phyloP scores from a whole-genome alignment of 1,140 invertebrate species.

The Cydia pomonella region DNA sequence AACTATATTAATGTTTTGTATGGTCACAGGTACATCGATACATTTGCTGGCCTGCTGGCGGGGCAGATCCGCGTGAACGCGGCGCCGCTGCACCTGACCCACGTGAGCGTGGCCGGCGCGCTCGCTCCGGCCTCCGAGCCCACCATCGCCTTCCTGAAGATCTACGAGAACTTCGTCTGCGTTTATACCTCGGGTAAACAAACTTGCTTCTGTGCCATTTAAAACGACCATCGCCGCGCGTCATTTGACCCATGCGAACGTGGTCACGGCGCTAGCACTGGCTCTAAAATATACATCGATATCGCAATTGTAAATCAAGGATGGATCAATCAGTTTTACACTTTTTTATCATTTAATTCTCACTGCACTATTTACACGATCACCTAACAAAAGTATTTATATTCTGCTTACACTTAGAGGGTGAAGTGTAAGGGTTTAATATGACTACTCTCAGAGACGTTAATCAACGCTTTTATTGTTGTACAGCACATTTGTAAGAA shows the following conservation, averaged over 20 bases:
- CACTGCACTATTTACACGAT: neutral
- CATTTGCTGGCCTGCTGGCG: conserved; percentile 92
- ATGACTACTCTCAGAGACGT: neutral
- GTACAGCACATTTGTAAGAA: neutral
- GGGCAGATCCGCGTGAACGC: conserved; percentile 93
- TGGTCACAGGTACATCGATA: conserved; percentile 85
- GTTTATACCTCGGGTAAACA: conserved; percentile 89
- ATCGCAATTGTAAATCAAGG: no score
- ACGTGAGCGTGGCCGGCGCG: conserved; percentile 92
- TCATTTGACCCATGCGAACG: no score
- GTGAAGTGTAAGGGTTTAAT: neutral
- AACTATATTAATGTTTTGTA: neutral
- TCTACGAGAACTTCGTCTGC: conserved; percentile 92
- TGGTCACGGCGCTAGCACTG: no score
- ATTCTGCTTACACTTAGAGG: no score
- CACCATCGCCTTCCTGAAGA: conserved; percentile 90
- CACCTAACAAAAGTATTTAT: neutral
- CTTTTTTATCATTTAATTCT: no score
- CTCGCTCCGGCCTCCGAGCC: conserved; percentile 84
- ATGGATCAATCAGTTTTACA: no score
- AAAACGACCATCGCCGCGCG: no score
- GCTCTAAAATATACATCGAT: no score
- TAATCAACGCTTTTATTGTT: neutral
- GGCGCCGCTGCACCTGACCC: conserved; percentile 91
- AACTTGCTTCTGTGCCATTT: neutral